Percentiles rank a stretch among this genome's conserved stretches.
phyloP scores from a whole-genome alignment of 1,140 invertebrate genomes.

The Magallana angulata region DNA sequence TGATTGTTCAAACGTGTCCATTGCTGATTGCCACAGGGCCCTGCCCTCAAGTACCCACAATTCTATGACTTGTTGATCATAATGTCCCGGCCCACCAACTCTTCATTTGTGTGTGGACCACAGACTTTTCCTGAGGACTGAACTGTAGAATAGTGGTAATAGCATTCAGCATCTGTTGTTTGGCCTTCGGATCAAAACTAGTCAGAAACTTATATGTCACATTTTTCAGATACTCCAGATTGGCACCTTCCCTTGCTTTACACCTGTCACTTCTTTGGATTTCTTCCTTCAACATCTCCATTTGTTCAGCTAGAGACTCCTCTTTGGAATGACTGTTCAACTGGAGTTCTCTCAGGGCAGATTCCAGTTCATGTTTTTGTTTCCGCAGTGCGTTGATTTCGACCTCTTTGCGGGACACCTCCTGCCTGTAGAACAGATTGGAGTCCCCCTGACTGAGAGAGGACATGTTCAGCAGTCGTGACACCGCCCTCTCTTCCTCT shows the following conservation, averaged over 20 bases:
- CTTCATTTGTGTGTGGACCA: conserved; percentile 66
- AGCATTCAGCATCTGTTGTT: conserved; percentile 92
- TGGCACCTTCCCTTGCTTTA: conserved; percentile 90
- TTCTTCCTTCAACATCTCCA: conserved; percentile 81
- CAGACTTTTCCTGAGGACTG: conserved; percentile 85
- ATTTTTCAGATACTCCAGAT: conserved; percentile 94
- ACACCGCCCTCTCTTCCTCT: conserved; percentile 72
- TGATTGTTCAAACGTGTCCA: background rate
- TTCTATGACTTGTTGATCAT: background rate
- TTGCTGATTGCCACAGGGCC: background rate
- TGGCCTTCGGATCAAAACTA: conserved; percentile 84
- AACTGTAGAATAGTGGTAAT: conserved; percentile 92
- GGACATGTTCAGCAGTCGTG: conserved; percentile 67
- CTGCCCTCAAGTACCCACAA: background rate
- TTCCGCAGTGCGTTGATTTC: conserved; percentile 87
- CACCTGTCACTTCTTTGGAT: conserved; percentile 86
- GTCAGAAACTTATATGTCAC: conserved; percentile 90
- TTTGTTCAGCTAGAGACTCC: conserved; percentile 83
- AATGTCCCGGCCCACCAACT: conserved; percentile 64
- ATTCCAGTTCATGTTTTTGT: conserved; percentile 87
- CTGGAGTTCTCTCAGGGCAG: conserved; percentile 84
- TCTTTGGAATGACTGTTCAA: conserved; percentile 82
- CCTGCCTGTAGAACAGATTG: conserved; percentile 91
- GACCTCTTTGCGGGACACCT: conserved; percentile 89
- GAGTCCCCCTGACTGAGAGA: conserved; percentile 70